Conservation (phyloP, 2,797 vertebrate species). For the Avahi laniger region DNA sequence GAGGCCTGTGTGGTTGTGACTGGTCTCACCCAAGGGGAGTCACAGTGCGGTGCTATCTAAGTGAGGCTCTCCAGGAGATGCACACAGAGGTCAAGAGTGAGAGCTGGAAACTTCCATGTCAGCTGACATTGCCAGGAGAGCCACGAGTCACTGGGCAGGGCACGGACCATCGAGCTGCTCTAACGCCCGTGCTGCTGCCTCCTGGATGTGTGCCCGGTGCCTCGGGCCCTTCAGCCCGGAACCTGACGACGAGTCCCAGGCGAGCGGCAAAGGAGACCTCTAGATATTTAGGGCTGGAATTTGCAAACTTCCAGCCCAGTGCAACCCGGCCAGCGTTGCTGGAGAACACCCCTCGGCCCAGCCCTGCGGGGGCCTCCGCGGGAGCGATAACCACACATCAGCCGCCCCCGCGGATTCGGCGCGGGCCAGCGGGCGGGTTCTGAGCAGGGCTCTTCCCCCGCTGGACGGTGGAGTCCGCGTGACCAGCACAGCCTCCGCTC, state of each 20-base stretch:
- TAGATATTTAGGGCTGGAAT: not conserved
- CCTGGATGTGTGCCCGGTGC: not conserved
- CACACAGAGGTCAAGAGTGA: not conserved
- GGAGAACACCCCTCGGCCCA: not conserved
- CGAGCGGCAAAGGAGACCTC: not conserved
- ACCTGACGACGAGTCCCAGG: not conserved
- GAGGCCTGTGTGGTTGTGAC: not conserved
- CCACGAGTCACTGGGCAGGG: fast-evolving
- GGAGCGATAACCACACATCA: fast-evolving
- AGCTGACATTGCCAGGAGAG: not conserved
- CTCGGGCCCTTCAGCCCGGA: not conserved
- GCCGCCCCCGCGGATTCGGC: not conserved
- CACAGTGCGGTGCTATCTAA: not conserved
- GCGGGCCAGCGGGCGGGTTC: not conserved
- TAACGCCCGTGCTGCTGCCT: not conserved
- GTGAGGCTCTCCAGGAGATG: not conserved
- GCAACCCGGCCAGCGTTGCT: not conserved
- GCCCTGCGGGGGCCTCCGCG: fast-evolving
- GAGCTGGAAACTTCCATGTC: not conserved
- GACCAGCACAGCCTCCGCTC: not conserved
- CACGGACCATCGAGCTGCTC: not conserved
- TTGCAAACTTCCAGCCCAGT: not conserved
- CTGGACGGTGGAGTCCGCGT: no score
- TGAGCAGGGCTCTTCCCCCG: not conserved
- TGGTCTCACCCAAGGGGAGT: not conserved